Evolutionary conservation across 2,888 invertebrate species (phyloP), one percentile per base, ranked within the genome.

Genomic region (Steinernema hermaphroditum): DNA sequence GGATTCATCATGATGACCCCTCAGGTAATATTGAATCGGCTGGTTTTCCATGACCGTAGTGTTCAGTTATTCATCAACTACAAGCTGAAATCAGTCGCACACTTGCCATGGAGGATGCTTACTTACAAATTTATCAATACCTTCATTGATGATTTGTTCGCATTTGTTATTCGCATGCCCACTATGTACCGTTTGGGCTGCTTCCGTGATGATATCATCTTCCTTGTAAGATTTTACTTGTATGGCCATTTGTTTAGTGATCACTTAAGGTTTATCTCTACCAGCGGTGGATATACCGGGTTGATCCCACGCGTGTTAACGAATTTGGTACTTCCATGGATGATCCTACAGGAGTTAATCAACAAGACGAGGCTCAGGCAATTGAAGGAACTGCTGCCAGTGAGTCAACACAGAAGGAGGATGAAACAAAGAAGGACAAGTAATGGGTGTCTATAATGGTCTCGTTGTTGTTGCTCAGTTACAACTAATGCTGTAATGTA

Each of bases 1-100:
- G 90, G 98, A 76, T 98, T 98, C 88, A 99, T 99, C 74, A 95
- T 97, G 94, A 98, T 98, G 97, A 98, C 97, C n/a, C 98, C 98
- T 6, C 98, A 98, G 77, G 80, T 79, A 12, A 14, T 41, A 57
- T 27, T 12, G 14, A 16, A 24, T 27, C n/a, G n/a, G n/a, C n/a
- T 72, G 22, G 24, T 29, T 6, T 41, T 8, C 19, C 9, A 12
- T 16, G 22, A 4, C 24, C 9, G 68, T 74, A 70, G 44, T 34
- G 76, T 78, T 27, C 77, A 84, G 88, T 89, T 99, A 76, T 98
- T 98, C 87, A 99, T 98, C 83, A 99, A 99, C 89, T 98, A 99
- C 89, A 98, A 98, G 88, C 88, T 99, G 82, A 96, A 99, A 87
- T 97, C 96, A 22, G 97, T 98, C 0, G 98, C 98, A 12, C 98